Evolutionary conservation across 2,888 invertebrate genomes (phyloP).

Genomic region (Fabriciana adippe): DNA sequence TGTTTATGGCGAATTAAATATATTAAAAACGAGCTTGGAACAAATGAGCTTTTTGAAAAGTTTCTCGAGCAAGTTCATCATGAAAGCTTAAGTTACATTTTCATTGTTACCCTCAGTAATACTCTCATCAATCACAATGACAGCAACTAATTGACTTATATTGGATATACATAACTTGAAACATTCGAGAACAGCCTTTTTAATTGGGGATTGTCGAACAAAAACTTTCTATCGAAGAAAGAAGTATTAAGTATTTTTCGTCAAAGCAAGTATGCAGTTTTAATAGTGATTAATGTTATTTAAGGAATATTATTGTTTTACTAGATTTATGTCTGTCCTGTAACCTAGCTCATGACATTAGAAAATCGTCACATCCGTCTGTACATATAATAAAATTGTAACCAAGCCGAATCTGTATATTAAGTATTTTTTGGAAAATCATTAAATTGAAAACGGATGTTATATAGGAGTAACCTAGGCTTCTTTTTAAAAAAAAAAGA

Average conservation of each 20-base stretch:
- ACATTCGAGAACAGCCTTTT: constrained; percentile 1
- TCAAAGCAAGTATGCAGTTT: neutral
- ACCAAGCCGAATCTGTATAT: too few relatives aligned
- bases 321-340: too few relatives aligned
- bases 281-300: neutral
- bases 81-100: constrained; percentile 14
- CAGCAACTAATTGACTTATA: constrained; percentile 16
- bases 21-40: neutral
- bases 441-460: too few relatives aligned
- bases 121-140: constrained; percentile 12
- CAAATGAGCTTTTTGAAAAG: constrained; percentile 2
- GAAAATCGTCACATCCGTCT: too few relatives aligned
- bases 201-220: constrained; percentile 4
- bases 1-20: too few relatives aligned
- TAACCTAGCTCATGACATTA: too few relatives aligned
- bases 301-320: neutral
- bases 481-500: too few relatives aligned
- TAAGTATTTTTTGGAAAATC: too few relatives aligned
- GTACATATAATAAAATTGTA: too few relatives aligned
- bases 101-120: constrained; percentile 10
- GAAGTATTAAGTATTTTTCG: neutral
- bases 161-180: constrained; percentile 15
- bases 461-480: too few relatives aligned
- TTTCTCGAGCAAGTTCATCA: constrained; percentile 1
- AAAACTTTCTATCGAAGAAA: neutral